Evolutionary conservation across 2,113 vertebrate genomes (phyloP).

Genomic region (Macrotus californicus): DNA sequence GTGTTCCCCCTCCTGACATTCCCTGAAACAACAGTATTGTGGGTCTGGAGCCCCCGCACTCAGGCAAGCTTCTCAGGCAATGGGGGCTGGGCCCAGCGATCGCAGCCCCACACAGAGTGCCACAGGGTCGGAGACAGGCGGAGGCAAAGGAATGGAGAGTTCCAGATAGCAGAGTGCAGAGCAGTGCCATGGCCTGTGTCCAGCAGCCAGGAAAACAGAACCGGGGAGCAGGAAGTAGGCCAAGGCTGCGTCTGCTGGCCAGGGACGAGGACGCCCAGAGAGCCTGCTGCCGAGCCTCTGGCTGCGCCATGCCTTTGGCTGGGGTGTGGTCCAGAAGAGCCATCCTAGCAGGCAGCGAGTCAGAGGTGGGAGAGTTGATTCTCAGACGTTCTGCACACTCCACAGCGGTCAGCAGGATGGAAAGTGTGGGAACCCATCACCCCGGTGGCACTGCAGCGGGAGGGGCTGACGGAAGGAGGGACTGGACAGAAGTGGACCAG

Average conservation of each 20-base stretch:
- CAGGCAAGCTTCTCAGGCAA: not conserved
- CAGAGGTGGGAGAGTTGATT: not conserved
- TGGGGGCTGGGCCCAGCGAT: not conserved
- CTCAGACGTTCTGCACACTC: not conserved
- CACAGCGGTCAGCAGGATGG: not conserved
- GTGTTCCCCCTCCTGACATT: not conserved
- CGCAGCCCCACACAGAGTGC: not conserved
- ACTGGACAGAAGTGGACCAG: not conserved
- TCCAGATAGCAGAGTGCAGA: not conserved
- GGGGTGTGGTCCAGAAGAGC: not conserved
- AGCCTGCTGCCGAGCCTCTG: not conserved
- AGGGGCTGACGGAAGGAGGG: not conserved
- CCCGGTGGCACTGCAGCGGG: not conserved
- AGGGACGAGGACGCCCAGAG: not conserved
- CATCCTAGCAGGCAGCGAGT: not conserved
- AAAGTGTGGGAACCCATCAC: accelerated
- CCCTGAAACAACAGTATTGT: not conserved
- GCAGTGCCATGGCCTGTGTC: not conserved
- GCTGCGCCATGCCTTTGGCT: no score
- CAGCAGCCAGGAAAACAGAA: not conserved
- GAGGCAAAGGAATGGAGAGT: not conserved
- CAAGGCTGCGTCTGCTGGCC: not conserved
- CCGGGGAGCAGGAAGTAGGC: not conserved
- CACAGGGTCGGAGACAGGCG: not conserved
- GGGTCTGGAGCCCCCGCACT: not conserved